phyloP scores from a whole-genome alignment of 1,140 invertebrate species.

The Magallana ariakensis region DNA sequence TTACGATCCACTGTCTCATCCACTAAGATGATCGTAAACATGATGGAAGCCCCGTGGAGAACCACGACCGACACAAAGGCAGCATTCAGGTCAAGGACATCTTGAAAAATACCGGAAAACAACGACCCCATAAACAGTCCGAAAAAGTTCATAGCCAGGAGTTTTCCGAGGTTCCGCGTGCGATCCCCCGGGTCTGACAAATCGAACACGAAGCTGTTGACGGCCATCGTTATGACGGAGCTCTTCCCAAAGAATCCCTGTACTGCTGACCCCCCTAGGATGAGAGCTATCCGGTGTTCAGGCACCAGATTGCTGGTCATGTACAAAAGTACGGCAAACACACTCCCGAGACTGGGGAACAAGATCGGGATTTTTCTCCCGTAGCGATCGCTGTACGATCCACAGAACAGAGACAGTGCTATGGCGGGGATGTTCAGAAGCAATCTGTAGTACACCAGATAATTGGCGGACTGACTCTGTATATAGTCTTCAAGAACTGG shows the following conservation, averaged over 20 bases:
- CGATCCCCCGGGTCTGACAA: constrained; percentile 71
- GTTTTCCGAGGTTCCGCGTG: constrained; percentile 72
- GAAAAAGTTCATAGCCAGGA: constrained; percentile 78
- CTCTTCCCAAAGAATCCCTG: constrained; percentile 77
- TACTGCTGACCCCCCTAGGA: constrained; percentile 72
- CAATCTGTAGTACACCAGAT: constrained; percentile 75
- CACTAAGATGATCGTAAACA: constrained; percentile 67
- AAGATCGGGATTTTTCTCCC: constrained; percentile 79
- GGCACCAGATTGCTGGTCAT: constrained; percentile 64
- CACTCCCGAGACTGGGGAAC: constrained; percentile 75
- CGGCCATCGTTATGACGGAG: constrained; percentile 78
- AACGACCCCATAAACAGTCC: constrained; percentile 77
- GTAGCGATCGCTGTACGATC: constrained; percentile 78
- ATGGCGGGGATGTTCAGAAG: constrained; percentile 78
- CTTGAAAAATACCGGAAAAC: constrained; percentile 72
- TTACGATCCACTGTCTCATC: constrained; percentile 65
- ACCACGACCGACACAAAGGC: constrained; percentile 69
- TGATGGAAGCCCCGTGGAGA: constrained; percentile 65
- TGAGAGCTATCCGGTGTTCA: constrained; percentile 64
- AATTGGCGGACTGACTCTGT: constrained; percentile 69
- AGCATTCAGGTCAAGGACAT: constrained; percentile 65
- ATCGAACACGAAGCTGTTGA: constrained; percentile 77
- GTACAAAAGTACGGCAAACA: constrained; percentile 74
- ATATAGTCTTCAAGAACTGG: constrained; percentile 68
- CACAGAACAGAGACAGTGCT: constrained; percentile 76